Evolutionary conservation across 2,113 vertebrate genomes (phyloP).

Genomic region (Gadus macrocephalus): DNA sequence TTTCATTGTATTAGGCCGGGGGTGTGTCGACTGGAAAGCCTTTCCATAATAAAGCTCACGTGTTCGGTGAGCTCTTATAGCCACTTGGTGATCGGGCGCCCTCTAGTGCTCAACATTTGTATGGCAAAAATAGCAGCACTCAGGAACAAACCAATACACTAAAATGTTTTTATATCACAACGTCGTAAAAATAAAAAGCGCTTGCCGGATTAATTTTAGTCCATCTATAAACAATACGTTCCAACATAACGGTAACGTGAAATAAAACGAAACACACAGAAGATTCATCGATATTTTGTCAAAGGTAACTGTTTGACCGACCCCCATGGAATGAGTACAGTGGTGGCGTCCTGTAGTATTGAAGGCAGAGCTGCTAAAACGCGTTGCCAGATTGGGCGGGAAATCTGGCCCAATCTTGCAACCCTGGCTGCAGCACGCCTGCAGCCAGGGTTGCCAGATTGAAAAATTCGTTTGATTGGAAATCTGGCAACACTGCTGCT

Average conservation of each 20-base stretch:
- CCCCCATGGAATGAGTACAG: neutral
- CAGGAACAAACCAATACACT: conserved; percentile 49
- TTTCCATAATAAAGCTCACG: conserved; percentile 59
- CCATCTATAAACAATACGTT: neutral
- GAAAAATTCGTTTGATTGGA: neutral
- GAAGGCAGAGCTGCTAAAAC: neutral
- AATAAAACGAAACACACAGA: neutral
- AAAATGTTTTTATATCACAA: conserved; percentile 4
- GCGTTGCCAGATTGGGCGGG: neutral
- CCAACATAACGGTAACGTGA: too few relatives aligned
- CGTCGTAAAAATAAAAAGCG: neutral
- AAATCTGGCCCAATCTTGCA: neutral
- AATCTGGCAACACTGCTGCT: neutral
- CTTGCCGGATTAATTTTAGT: neutral
- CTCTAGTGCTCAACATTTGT: conserved; percentile 5
- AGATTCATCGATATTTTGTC: neutral
- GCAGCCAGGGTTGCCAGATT: neutral
- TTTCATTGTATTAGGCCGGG: too few relatives aligned
- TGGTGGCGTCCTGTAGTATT: neutral
- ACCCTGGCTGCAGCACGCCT: neutral
- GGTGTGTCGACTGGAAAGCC: neutral
- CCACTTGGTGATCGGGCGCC: conserved; percentile 14
- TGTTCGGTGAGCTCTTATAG: conserved; percentile 18
- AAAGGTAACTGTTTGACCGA: neutral
- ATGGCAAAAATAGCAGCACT: conserved; percentile 72